Base-by-base conservation (phyloP, 2,113 vertebrate genomes). In the Psephotus haematonotus region DNA sequence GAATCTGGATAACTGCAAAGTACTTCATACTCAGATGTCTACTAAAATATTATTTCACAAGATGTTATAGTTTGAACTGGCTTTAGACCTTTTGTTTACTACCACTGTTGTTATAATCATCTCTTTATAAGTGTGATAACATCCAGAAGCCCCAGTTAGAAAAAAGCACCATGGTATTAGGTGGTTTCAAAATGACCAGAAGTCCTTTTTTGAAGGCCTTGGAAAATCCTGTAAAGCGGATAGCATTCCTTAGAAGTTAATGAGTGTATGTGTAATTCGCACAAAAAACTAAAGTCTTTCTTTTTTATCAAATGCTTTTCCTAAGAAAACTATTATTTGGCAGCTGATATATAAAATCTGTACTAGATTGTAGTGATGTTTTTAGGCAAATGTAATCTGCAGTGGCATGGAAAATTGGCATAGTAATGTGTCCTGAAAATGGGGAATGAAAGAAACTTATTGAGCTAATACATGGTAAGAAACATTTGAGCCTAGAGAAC, bases 351-450 rank as follows among this genome's bases (percentile, higher is more conserved):
- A 60, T 79, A 84, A 92, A 91, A 69, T 55, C n/a, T 86, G 11
- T 50, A 50, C 46, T 80, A 82, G 77, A 75, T 44, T 91, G 44
- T 64, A 55, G 29, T 78, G 88, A 74, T 88, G 69, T 87, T 86
- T 89, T 86, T 74, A 84, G 57, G 33, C n/a, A 82, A 82, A 88
- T 52, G 67, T 94, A 95, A 86, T 62, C 69, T 93, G 68, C 46
- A 78, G 13, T 53, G 39, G 17, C 4, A 5, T 71, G 64, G 80
- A 68, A 96, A 93, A 86, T 41, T 88, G 69, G 13, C 64, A 35
- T 25, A 75, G 33, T 78, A 93, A 88, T 55, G 10, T 49, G n/a
- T 71, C 33, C 43, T 93, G 69, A 86, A 94, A 92, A 92, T 47
- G 33, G 77, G 39, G 46, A 90, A 82, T 62, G 76, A 81, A 88